Percentiles rank a stretch among this genome's conserved stretches.
These are phyloP conservation scores for Falcunculus frontatus DNA, from an alignment of 2,113 vertebrate species.

Conservation along the genomic window DNA sequence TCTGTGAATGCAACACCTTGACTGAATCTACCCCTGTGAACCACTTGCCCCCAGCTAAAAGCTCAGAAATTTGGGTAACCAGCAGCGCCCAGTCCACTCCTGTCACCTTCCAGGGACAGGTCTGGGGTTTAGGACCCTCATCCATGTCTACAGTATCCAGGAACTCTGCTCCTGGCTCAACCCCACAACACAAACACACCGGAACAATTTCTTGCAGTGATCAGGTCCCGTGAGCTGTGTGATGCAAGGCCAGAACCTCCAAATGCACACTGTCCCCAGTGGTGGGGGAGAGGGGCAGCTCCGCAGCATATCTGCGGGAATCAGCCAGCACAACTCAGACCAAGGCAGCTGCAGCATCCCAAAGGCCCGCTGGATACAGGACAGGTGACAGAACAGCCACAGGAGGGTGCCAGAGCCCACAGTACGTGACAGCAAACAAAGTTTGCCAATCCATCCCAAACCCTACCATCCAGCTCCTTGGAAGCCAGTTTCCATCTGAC, in stretches of 20 bases:
- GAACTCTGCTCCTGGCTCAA: not conserved
- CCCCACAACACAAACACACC: not conserved
- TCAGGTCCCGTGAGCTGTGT: not conserved
- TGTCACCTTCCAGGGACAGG: not conserved
- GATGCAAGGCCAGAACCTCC: not conserved
- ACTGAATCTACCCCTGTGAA: not conserved
- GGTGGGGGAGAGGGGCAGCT: not conserved
- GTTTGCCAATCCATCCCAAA: not conserved
- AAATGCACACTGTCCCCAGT: not conserved
- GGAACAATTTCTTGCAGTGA: not conserved
- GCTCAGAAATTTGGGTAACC: not conserved
- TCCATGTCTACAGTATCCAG: not conserved
- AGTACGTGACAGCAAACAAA: not conserved
- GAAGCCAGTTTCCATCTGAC: not conserved
- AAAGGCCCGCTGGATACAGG: not conserved
- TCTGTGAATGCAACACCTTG: not conserved
- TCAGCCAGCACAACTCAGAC: not conserved
- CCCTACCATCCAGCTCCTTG: not conserved
- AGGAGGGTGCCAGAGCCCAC: conserved; percentile 55
- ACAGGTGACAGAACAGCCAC: conserved; percentile 20
- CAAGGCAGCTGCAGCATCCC: not conserved
- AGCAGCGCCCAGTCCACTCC: not conserved
- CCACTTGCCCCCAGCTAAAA: not conserved
- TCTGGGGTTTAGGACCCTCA: not conserved
- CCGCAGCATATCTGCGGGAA: not conserved